Percentiles rank a stretch among this genome's conserved stretches.
phyloP scores from a whole-genome alignment of 1,140 invertebrate genomes.

The Bombus pascuorum region DNA sequence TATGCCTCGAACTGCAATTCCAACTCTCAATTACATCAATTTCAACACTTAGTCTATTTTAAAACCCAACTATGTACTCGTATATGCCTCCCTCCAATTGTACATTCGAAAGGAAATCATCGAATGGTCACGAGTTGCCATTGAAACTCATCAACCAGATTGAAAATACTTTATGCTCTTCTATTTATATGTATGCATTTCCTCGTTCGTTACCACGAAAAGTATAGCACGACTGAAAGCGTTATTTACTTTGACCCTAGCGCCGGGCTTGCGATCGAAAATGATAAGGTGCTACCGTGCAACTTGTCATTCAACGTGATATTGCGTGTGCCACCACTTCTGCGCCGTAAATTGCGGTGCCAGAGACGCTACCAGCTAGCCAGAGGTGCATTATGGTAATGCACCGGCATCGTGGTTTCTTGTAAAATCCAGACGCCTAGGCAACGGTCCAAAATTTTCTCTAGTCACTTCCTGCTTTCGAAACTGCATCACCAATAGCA shows the following conservation, averaged over 20 bases:
- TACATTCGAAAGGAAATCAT: background rate
- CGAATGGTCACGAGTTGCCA: no score
- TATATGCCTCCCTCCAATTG: background rate
- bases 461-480: background rate
- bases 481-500: no score
- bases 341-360: slow-evolving; percentile 46
- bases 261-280: slow-evolving; percentile 16
- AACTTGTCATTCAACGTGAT: slow-evolving; percentile 54
- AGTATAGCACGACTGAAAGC: no score
- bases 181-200: background rate
- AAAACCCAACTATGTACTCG: no score
- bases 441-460: background rate
- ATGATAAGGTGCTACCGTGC: slow-evolving; percentile 32
- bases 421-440: slow-evolving; percentile 8
- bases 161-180: background rate
- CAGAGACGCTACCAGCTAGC: slow-evolving; percentile 26
- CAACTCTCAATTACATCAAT: no score
- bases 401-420: slow-evolving; percentile 33
- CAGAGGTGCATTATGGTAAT: slow-evolving; percentile 60
- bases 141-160: background rate
- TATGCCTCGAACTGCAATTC: no score
- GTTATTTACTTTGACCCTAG: background rate
- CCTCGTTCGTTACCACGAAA: background rate
- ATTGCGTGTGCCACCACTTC: slow-evolving; percentile 41
- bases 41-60: no score